These are phyloP conservation scores for Pollenia griseotomentosa DNA, from an alignment of 2,888 invertebrate species.

Conservation along the genomic window DNA sequence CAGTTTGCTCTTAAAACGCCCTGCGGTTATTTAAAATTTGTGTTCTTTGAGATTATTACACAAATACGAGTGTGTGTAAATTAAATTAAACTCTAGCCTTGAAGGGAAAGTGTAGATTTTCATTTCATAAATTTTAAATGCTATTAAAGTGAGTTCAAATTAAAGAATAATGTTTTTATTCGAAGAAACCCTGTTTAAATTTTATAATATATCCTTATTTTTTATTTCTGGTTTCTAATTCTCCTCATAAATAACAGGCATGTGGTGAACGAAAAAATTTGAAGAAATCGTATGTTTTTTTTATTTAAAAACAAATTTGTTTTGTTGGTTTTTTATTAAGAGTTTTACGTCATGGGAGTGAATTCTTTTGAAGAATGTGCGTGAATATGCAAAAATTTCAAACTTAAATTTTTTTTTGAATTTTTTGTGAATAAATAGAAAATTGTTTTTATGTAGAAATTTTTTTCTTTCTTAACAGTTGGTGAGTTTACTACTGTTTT, in stretches of 20 bases:
- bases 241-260: slow-evolving; percentile 15
- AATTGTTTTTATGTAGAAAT: neutral
- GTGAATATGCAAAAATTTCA: neutral
- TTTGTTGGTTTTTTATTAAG: neutral
- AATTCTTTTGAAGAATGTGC: neutral
- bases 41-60: too few species aligned
- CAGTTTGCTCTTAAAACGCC: too few species aligned
- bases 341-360: neutral
- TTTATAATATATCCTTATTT: neutral
- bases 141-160: too few species aligned
- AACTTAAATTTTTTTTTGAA: too few species aligned
- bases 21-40: too few species aligned
- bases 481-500: neutral
- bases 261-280: slow-evolving; percentile 22
- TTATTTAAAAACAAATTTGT: neutral
- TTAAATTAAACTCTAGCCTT: too few species aligned
- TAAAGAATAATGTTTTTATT: too few species aligned
- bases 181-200: neutral
- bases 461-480: slow-evolving; percentile 1
- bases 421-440: slow-evolving; percentile 8
- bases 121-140: too few species aligned
- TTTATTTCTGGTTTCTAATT: neutral
- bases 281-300: neutral
- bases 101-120: too few species aligned
- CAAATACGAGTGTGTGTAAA: too few species aligned